phyloP scores from a whole-genome alignment of 2,113 vertebrate genomes.

The Dasyprocta punctata region DNA sequence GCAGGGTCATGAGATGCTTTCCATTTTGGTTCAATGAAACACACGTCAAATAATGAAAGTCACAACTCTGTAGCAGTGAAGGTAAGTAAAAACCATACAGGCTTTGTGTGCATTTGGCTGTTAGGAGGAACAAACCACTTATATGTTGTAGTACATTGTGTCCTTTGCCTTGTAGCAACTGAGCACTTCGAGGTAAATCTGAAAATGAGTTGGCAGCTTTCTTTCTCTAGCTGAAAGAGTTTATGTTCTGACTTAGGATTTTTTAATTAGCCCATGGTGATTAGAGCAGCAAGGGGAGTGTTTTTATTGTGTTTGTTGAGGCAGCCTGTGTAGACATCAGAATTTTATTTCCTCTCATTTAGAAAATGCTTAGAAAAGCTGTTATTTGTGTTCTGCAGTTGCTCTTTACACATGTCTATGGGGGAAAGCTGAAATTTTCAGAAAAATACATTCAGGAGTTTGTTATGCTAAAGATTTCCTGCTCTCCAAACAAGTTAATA shows the following conservation, averaged over 20 bases:
- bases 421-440: background rate
- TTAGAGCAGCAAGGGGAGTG: background rate
- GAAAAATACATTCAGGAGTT: slow-evolving; percentile 32
- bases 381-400: background rate
- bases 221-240: background rate
- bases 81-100: background rate
- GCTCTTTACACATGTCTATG: background rate
- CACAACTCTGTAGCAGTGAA: background rate
- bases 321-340: background rate
- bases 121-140: background rate
- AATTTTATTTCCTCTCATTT: slow-evolving; percentile 1
- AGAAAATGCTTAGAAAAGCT: background rate
- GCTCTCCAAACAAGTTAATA: slow-evolving; percentile 41
- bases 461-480: background rate
- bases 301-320: background rate
- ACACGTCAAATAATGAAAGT: background rate
- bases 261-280: background rate
- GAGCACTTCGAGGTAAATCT: background rate
- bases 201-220: slow-evolving; percentile 27
- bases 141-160: background rate
- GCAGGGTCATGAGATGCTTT: background rate
- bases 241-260: slow-evolving; percentile 46
- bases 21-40: background rate
- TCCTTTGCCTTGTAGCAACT: background rate
- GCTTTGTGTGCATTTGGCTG: background rate